These are phyloP conservation scores for Cyrtodaria siliqua DNA, from an alignment of 2,888 invertebrate genomes.

Conservation along the genomic window DNA sequence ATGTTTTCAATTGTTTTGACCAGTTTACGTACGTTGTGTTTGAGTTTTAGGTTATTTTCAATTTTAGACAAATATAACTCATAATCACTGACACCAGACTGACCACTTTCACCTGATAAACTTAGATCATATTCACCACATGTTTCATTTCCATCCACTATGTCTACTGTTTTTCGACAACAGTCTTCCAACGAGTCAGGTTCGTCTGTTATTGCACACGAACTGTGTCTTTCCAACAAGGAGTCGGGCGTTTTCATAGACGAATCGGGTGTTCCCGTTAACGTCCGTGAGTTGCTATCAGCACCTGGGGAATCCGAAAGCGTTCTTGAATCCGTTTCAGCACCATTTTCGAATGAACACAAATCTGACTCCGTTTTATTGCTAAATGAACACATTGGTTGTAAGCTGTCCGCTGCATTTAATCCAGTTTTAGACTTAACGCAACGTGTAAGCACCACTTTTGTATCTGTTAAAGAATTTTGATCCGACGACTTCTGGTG, in stretches of 20 bases:
- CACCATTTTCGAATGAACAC: constrained; percentile 59
- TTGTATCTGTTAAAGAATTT: constrained; percentile 38
- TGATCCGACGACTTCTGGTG: neutral
- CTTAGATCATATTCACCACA: constrained; percentile 54
- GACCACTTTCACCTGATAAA: constrained; percentile 60
- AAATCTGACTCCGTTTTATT: constrained; percentile 35
- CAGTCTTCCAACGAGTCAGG: neutral
- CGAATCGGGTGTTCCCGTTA: constrained; percentile 61
- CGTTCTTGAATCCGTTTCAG: constrained; percentile 20
- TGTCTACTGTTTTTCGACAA: neutral
- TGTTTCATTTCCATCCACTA: constrained; percentile 33
- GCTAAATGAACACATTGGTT: constrained; percentile 40
- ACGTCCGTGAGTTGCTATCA: constrained; percentile 53
- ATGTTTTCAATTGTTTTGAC: constrained; percentile 41
- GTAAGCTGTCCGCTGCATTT: constrained; percentile 22
- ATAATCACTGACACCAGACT: constrained; percentile 48
- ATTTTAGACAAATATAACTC: constrained; percentile 61
- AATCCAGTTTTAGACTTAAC: constrained; percentile 52
- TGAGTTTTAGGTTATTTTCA: constrained; percentile 55
- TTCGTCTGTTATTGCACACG: constrained; percentile 50
- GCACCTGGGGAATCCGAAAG: constrained; percentile 41
- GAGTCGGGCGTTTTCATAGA: constrained; percentile 49
- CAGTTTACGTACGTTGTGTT: constrained; percentile 59
- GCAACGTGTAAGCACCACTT: constrained; percentile 61
- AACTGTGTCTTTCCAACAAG: constrained; percentile 49